These are phyloP conservation scores for Catharus bicknelli DNA, from an alignment of 2,113 vertebrate genomes.

Conservation along the genomic window DNA sequence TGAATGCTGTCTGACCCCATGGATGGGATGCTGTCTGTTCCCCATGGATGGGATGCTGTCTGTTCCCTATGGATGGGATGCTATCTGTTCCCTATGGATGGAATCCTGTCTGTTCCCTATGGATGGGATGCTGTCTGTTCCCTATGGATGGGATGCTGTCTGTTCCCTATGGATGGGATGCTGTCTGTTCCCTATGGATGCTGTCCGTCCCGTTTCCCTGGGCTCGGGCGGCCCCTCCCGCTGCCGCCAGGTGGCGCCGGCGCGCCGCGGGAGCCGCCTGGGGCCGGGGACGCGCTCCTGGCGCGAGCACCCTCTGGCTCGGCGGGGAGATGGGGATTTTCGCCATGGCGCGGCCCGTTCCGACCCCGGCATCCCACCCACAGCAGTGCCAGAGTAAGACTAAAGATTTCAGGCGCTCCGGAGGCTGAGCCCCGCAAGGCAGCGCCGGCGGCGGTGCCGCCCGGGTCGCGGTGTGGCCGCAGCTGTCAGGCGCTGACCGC, in stretches of 20 bases:
- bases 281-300: rapidly evolving
- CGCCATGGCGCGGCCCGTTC: rapidly evolving
- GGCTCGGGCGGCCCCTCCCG: neutral
- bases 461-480: neutral
- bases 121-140: neutral
- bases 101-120: too few species aligned
- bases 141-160: neutral
- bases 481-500: neutral
- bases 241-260: neutral
- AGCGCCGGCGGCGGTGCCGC: neutral
- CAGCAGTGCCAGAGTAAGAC: rapidly evolving
- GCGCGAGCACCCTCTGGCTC: rapidly evolving
- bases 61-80: too few species aligned
- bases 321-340: rapidly evolving
- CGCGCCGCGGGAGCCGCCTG: neutral
- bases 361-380: too few species aligned
- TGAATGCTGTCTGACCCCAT: neutral
- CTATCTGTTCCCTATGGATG: too few species aligned
- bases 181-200: neutral
- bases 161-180: neutral
- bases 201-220: neutral
- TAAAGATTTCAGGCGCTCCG: rapidly evolving
- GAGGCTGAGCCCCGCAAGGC: neutral
- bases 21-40: too few species aligned
- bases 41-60: too few species aligned